Evolutionary conservation across 2,888 invertebrate species (phyloP), one percentile per base, ranked within the genome.

Genomic region (Ectemnius continuus): DNA sequence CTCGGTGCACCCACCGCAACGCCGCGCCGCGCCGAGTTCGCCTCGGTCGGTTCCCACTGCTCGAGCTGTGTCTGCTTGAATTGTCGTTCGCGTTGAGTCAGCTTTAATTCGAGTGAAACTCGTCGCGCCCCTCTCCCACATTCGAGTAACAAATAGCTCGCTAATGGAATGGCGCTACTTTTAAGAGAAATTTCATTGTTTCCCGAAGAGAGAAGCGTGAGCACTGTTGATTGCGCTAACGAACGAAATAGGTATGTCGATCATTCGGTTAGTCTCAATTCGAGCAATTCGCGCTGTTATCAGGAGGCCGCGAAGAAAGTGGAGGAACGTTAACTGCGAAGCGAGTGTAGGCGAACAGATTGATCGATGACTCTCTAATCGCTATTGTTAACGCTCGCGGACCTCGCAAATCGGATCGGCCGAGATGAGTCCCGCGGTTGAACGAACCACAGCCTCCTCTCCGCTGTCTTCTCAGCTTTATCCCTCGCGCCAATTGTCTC

Each of bases 311-410:
- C 56, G 65, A 75, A 71, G 75, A 65, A 75, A 75, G 71, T 71
- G 56, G 76, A 76, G 65, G 79, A 73, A 73, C 70, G 68, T 67
- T 61, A 76, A 79, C 73, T 62, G 36, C 65, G 47, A 71, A 61
- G 75, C 67, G 70, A 76, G 83, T 68, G 79, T 78, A 74, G 85
- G 83, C 79, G 87, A 84, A 80, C 81, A 76, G 82, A 80, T 85
- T 83, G 86, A 86, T 86, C 80, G 83, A 85, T 86, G 80, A 81
- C 69, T 80, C 68, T 74, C 83, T 85, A 86, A 86, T 86, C 82
- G 84, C 74, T 78, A 83, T 79, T 83, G 81, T 81, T 78, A 81
- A 84, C 81, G 79, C 79, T 81, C 85, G 80, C 77, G 84, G 80
- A 80, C 78, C 79, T 62, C 73, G 68, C 81, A 84, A 84, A 86